Conservation (phyloP, 2,113 vertebrate genomes). For the Falcunculus frontatus region DNA sequence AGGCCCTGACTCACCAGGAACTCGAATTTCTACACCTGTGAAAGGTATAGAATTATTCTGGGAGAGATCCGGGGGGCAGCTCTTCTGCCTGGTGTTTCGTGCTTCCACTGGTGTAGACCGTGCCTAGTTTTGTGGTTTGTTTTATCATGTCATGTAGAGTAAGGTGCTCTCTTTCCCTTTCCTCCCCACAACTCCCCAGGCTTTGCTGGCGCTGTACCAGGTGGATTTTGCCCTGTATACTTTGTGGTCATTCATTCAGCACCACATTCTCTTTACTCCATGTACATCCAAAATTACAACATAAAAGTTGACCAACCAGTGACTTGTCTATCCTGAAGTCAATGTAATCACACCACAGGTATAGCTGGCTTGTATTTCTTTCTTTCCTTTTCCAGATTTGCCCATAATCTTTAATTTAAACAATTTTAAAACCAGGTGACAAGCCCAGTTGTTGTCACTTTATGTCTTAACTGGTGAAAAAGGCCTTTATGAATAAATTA, state of each 20-base stretch:
- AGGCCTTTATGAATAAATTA: not conserved
- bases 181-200: not conserved
- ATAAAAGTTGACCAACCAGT: not conserved
- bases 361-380: not conserved
- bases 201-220: not conserved
- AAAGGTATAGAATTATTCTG: not conserved
- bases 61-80: not conserved
- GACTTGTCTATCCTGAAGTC: not conserved
- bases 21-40: not conserved
- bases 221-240: not conserved
- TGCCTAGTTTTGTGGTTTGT: not conserved
- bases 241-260: not conserved
- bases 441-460: not conserved
- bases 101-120: not conserved
- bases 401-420: not conserved
- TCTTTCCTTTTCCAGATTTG: not conserved
- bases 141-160: not conserved
- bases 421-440: not conserved
- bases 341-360: not conserved
- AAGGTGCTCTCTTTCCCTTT: not conserved
- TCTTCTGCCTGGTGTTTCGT: accelerated
- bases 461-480: not conserved
- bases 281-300: not conserved
- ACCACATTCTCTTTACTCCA: not conserved
- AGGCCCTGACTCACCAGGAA: not conserved